Conservation (phyloP, 2,797 vertebrate species). For the Scolopax rusticola region DNA sequence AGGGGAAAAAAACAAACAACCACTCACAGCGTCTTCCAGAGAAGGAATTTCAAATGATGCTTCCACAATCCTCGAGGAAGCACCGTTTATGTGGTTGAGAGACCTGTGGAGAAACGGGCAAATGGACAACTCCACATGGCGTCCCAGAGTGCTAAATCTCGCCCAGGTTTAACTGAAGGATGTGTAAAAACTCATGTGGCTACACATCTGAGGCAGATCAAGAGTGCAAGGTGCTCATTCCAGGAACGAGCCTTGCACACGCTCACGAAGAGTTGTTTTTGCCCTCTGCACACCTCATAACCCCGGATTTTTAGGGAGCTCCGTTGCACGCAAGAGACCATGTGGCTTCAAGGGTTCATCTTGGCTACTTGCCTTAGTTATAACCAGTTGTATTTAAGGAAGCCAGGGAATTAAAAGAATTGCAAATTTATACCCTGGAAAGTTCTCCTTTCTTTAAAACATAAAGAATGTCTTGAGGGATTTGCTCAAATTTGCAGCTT, state of each 20-base stretch:
- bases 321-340: neutral
- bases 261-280: neutral
- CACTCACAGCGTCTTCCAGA: neutral
- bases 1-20: neutral
- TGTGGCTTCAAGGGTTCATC: neutral
- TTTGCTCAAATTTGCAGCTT: neutral
- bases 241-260: neutral
- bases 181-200: slow-evolving; percentile 37
- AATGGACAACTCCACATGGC: neutral
- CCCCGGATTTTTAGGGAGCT: neutral
- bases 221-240: neutral
- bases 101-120: neutral
- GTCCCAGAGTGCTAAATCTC: slow-evolving; percentile 23
- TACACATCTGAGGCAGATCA: slow-evolving; percentile 30
- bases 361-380: neutral
- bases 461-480: neutral
- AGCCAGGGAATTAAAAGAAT: neutral
- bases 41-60: neutral
- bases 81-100: neutral
- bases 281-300: neutral
- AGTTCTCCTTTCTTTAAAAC: neutral
- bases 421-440: neutral
- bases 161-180: neutral
- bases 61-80: rapidly evolving
- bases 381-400: neutral